Evolutionary conservation across 2,888 invertebrate genomes (phyloP), one percentile per base, ranked within the genome.

Genomic region (Spilosoma lubricipeda): DNA sequence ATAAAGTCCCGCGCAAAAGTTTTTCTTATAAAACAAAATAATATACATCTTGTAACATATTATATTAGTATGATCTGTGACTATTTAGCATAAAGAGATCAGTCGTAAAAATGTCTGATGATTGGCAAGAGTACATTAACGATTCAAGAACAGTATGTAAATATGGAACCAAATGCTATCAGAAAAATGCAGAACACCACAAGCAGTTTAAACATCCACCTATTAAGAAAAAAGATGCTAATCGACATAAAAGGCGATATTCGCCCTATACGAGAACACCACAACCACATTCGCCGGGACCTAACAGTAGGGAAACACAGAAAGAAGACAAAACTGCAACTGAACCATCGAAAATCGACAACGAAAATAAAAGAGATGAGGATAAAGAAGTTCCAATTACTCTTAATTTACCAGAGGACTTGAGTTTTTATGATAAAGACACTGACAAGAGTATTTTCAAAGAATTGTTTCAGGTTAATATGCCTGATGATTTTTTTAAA

Each of bases 401-500:
- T 52, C 67, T 86, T 30, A 87, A 76, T 80, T 86, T 87, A 87
- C 92, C 77, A 84, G 90, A 86, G 82, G 90, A 80, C 84, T 66
- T 95, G 86, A 81, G 90, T 86, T 90, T 85, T 76, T 91, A 96
- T 86, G 90, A 96, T 84, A 91, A 94, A 70, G 92, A 96, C 39
- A 90, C 91, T 69, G 95, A 96, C 92, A 72, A 95, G 93, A 86
- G 89, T 91, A 76, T 97, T 96, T 97, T 98, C 69, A 97, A 97
- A 83, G 96, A 97, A 73, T 96, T 98, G 81, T 99, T 99, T 91
- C 91, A 98, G 45, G 96, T 98, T 0, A 96, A 98, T 78, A 98
- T 99, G 98, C 99, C 99, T 0, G 90, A 96, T n/a, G 99, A 99
- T 91, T 99, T 99, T 91, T 99, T 97, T 86, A 95, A 97, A 74